These are phyloP conservation scores for Brachycybe producta DNA, from an alignment of 2,888 invertebrate genomes.

Conservation along the genomic window DNA sequence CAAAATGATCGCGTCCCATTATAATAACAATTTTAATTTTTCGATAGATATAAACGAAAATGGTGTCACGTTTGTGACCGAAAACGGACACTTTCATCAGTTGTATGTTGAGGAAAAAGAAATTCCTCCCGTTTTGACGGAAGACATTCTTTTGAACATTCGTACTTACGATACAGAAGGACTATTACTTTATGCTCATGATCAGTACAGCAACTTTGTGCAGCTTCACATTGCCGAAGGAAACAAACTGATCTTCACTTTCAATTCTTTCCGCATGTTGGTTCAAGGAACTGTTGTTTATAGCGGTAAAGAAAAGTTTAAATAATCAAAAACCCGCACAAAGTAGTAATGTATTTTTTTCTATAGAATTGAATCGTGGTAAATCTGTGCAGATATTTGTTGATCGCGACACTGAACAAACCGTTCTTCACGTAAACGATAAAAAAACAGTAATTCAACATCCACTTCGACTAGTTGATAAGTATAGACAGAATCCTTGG, in stretches of 20 bases:
- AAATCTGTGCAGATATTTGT: conserved; percentile 81
- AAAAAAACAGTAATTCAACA: conserved; percentile 54
- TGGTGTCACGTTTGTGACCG: conserved; percentile 70
- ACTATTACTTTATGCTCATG: conserved; percentile 76
- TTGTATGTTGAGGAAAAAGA: conserved; percentile 59
- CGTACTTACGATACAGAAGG: conserved; percentile 72
- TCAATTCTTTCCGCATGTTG: conserved; percentile 55
- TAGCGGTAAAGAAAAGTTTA: conserved; percentile 36
- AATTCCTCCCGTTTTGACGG: conserved; percentile 58
- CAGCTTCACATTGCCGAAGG: conserved; percentile 71
- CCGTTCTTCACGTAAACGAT: conserved; percentile 69
- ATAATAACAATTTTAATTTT: conserved; percentile 19
- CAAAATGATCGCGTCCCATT: too few species aligned
- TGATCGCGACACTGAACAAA: conserved; percentile 53
- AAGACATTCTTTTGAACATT: conserved; percentile 74
- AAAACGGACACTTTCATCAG: conserved; percentile 38
- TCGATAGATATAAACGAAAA: conserved; percentile 74
- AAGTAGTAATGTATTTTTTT: background rate
- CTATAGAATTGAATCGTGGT: conserved; percentile 55
- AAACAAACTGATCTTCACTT: conserved; percentile 65
- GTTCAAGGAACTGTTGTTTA: conserved; percentile 61
- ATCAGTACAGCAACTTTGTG: conserved; percentile 83
- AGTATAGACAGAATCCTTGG: conserved; percentile 78
- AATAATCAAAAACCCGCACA: background rate
- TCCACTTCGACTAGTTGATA: conserved; percentile 53